A percentile compares a stretch with the other conserved stretches of the same genome.
These are phyloP conservation scores for Megalops atlanticus DNA, from an alignment of 2,113 vertebrate genomes.

Conservation along the genomic window DNA sequence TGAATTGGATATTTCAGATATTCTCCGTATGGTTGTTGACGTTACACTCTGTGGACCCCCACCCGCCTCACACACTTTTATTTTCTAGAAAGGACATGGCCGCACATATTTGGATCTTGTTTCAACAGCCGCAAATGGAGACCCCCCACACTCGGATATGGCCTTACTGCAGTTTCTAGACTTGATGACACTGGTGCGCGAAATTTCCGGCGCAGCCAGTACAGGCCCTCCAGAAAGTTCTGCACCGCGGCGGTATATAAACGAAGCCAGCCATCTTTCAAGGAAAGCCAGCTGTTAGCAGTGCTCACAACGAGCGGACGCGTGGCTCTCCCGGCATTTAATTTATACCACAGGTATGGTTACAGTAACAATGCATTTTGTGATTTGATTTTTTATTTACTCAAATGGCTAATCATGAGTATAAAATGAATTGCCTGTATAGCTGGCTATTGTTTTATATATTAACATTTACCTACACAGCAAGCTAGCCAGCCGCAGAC, in stretches of 20 bases:
- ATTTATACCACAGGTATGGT: background rate
- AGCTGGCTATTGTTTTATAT: too few relatives aligned
- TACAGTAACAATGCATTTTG: background rate
- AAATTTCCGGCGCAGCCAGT: constrained; percentile 19
- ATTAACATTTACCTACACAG: too few relatives aligned
- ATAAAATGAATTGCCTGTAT: too few relatives aligned
- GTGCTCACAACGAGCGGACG: background rate
- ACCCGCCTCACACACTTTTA: too few relatives aligned
- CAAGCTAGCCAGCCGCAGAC: too few relatives aligned
- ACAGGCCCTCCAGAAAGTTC: constrained; percentile 70
- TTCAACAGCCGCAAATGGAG: background rate
- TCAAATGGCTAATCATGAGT: background rate
- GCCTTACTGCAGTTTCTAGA: background rate
- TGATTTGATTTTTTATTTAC: background rate
- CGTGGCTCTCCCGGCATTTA: background rate
- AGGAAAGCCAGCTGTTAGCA: background rate
- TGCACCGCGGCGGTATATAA: constrained; percentile 38
- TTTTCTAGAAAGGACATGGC: too few relatives aligned
- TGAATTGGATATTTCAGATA: too few relatives aligned
- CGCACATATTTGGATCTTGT: background rate
- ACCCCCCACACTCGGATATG: background rate
- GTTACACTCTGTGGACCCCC: too few relatives aligned
- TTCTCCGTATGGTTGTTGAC: too few relatives aligned
- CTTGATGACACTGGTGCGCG: background rate
- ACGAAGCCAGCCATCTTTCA: constrained; percentile 46